A percentile compares a stretch with the other conserved stretches of the same genome.
Conservation (phyloP, 2,888 invertebrate species). For the Lingula anatina region DNA sequence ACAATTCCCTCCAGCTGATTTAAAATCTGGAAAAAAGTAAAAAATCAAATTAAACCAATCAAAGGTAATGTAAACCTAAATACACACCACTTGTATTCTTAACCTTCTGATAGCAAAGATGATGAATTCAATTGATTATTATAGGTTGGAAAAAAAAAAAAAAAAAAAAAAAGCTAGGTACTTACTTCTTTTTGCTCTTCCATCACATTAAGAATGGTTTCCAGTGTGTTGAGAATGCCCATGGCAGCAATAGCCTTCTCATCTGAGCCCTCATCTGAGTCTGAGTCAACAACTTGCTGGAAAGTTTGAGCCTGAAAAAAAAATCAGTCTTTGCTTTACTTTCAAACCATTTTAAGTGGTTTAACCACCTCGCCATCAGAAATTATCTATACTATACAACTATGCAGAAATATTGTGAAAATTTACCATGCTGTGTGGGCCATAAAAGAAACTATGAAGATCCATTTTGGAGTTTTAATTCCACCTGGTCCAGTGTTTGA, state of each 20-base stretch:
- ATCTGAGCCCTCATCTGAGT: constrained; percentile 66
- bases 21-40: constrained; percentile 62
- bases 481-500: no score
- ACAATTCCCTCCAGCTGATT: constrained; percentile 86
- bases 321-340: no score
- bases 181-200: constrained; percentile 58
- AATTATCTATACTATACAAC: neutral
- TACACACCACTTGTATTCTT: neutral
- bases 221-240: constrained; percentile 93
- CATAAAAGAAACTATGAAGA: no score
- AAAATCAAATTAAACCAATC: neutral
- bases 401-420: neutral
- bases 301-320: constrained; percentile 48
- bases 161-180: neutral
- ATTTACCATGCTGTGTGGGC: no score
- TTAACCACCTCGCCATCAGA: no score
- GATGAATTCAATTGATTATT: neutral
- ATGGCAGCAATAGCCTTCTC: constrained; percentile 96
- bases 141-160: no score
- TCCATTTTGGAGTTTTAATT: no score
- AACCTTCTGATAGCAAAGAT: neutral
- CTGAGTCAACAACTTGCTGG: constrained; percentile 46
- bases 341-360: no score
- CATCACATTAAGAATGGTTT: constrained; percentile 90
- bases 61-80: neutral